Percentiles rank a stretch among this genome's conserved stretches.
Evolutionary conservation across 1,140 invertebrate species (phyloP).

Genomic region (Brachionus rotundiformis): DNA sequence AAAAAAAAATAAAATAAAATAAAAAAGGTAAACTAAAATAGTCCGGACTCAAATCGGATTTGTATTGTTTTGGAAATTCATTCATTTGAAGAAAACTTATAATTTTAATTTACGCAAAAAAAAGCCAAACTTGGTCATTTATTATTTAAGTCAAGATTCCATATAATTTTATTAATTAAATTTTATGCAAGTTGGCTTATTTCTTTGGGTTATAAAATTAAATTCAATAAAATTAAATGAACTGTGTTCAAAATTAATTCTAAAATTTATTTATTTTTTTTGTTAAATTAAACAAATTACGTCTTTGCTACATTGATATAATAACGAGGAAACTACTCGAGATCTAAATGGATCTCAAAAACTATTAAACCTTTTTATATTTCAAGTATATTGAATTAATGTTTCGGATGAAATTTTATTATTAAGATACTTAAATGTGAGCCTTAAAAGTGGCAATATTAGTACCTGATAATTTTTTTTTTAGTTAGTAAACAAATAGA

Average conservation of each 20-base stretch:
- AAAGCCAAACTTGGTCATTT: not conserved
- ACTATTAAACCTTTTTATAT: not conserved
- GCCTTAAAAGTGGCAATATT: not conserved
- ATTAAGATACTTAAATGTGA: not conserved
- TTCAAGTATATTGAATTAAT: not conserved
- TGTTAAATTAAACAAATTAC: not conserved
- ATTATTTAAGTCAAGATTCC: slow-evolving; percentile 3
- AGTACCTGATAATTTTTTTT: not conserved
- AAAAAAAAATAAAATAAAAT: not conserved
- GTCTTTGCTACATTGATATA: not conserved
- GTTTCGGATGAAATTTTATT: not conserved
- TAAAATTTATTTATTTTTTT: not conserved
- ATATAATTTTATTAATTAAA: slow-evolving; percentile 14
- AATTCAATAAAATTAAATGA: not conserved
- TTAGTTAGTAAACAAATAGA: not conserved
- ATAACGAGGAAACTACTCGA: not conserved
- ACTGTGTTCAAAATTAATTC: not conserved
- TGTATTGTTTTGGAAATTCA: not conserved
- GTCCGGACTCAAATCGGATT: slow-evolving; percentile 29
- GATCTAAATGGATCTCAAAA: not conserved
- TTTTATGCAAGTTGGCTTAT: not conserved
- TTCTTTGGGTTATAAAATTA: slow-evolving; percentile 7
- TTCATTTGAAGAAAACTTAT: slow-evolving; percentile 17
- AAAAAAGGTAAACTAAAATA: slow-evolving; percentile 12
- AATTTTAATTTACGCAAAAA: slow-evolving; percentile 10